A percentile compares a stretch with the other conserved stretches of the same genome.
phyloP scores from a whole-genome alignment of 2,797 vertebrate genomes.

The Monodelphis domestica region DNA sequence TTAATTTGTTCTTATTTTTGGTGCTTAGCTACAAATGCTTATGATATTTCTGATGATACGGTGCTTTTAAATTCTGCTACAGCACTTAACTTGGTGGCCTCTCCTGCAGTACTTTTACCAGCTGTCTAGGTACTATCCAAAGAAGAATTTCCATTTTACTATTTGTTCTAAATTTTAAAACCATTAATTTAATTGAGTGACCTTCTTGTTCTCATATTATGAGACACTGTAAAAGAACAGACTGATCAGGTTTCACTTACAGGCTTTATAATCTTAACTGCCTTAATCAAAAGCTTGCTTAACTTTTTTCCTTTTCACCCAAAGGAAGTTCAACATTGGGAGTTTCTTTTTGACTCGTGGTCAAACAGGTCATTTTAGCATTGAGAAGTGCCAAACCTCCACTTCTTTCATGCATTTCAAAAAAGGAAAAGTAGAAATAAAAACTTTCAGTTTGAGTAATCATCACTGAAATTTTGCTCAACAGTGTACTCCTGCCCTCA shows the following conservation, averaged over 20 bases:
- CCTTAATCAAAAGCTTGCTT: slow-evolving; percentile 64
- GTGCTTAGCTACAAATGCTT: slow-evolving; percentile 41
- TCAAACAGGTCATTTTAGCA: slow-evolving; percentile 43
- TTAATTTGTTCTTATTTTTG: slow-evolving; percentile 45
- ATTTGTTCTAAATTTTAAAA: slow-evolving; percentile 73
- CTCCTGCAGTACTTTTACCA: slow-evolving; percentile 34
- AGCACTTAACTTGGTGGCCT: slow-evolving; percentile 60
- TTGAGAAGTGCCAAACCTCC: slow-evolving; percentile 13
- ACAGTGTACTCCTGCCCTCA: background rate
- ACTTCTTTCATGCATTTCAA: background rate
- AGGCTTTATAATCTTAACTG: slow-evolving; percentile 64
- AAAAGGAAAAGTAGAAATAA: background rate
- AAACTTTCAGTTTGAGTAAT: background rate
- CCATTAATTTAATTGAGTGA: slow-evolving; percentile 54
- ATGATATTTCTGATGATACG: slow-evolving; percentile 43
- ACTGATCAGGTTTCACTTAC: slow-evolving; percentile 64
- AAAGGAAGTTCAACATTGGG: slow-evolving; percentile 39
- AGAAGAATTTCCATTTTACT: slow-evolving; percentile 70
- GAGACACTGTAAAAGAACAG: slow-evolving; percentile 61
- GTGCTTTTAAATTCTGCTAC: slow-evolving; percentile 42
- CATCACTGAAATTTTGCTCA: slow-evolving; percentile 49
- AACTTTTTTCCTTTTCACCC: slow-evolving; percentile 63
- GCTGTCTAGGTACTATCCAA: slow-evolving; percentile 16
- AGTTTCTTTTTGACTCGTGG: slow-evolving; percentile 17
- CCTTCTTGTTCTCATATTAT: slow-evolving; percentile 67